These are phyloP conservation scores for Syndactyla subalaris DNA, from an alignment of 2,797 vertebrate species.

Conservation along the genomic window DNA sequence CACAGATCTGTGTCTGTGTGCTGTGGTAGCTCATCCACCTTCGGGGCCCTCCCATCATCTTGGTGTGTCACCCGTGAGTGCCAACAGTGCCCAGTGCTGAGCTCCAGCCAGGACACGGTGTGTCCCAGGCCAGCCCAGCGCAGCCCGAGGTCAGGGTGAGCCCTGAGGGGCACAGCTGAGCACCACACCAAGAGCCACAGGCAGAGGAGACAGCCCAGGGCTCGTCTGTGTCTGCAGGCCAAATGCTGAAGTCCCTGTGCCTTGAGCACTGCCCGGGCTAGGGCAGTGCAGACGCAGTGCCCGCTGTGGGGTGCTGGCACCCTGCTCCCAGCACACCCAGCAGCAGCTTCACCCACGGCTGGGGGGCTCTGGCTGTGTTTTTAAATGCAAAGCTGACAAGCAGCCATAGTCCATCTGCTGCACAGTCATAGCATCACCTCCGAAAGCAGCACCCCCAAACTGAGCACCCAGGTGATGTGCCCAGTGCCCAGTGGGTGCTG, in stretches of 20 bases:
- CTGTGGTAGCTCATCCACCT: not conserved
- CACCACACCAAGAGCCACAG: not conserved
- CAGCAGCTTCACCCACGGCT: not conserved
- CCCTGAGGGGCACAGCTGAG: not conserved
- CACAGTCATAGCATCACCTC: not conserved
- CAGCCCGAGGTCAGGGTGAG: not conserved
- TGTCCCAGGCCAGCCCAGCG: not conserved
- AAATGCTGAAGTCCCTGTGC: not conserved
- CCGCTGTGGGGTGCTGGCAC: not conserved
- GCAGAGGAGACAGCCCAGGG: not conserved
- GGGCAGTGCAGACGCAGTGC: not conserved
- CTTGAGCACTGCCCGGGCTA: not conserved
- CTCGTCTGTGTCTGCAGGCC: not conserved
- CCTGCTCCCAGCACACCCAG: not conserved
- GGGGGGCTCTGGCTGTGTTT: not conserved
- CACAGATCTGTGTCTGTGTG: not conserved
- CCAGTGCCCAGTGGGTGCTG: not conserved
- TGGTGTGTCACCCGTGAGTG: not conserved
- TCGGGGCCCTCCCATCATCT: not conserved
- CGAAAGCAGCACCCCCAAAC: not conserved
- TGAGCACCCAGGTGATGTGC: not conserved
- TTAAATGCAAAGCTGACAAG: slow-evolving; percentile 1
- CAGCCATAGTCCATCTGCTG: slow-evolving; percentile 14
- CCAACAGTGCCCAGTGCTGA: not conserved
- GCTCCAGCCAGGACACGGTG: not conserved